Conservation (phyloP, 2,888 invertebrate species). For the Drosophila prolongata region DNA sequence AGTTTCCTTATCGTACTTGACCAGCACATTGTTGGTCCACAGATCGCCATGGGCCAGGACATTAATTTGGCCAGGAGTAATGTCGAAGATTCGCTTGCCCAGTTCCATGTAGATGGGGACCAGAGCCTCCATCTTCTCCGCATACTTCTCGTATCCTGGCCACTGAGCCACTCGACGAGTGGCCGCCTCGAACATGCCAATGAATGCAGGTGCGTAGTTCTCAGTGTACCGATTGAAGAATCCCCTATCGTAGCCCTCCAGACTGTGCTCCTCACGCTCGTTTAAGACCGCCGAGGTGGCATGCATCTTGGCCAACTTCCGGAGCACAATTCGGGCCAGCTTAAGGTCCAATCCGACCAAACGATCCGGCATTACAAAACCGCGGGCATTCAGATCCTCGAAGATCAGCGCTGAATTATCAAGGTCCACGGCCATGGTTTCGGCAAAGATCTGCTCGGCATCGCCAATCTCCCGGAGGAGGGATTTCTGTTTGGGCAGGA, state of each 20-base stretch:
- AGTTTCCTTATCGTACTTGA: constrained; percentile 72
- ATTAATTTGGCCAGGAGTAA: constrained; percentile 71
- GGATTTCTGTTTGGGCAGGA: constrained; percentile 80
- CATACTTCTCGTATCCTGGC: constrained; percentile 76
- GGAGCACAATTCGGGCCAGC: constrained; percentile 83
- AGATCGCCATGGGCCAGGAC: constrained; percentile 83
- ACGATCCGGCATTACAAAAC: constrained; percentile 80
- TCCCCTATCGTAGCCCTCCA: constrained; percentile 81
- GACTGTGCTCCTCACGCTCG: constrained; percentile 72
- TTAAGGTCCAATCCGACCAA: constrained; percentile 83
- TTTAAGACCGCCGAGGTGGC: constrained; percentile 85
- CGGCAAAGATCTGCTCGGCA: constrained; percentile 80
- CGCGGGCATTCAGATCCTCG: constrained; percentile 79
- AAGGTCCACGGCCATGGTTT: constrained; percentile 81
- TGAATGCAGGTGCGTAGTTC: constrained; percentile 76
- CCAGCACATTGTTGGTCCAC: constrained; percentile 83
- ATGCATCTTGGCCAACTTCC: constrained; percentile 85
- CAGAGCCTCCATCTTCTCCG: constrained; percentile 73
- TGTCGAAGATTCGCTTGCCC: constrained; percentile 78
- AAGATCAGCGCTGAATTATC: constrained; percentile 80
- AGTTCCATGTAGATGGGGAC: constrained; percentile 79
- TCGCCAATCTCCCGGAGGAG: constrained; percentile 74
- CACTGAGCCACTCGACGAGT: constrained; percentile 71
- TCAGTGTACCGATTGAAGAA: constrained; percentile 83
- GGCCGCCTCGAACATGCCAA: constrained; percentile 79